Percentiles rank a stretch among this genome's conserved stretches.
These are phyloP conservation scores for Falco rusticolus DNA, from an alignment of 2,797 vertebrate genomes.

Conservation along the genomic window DNA sequence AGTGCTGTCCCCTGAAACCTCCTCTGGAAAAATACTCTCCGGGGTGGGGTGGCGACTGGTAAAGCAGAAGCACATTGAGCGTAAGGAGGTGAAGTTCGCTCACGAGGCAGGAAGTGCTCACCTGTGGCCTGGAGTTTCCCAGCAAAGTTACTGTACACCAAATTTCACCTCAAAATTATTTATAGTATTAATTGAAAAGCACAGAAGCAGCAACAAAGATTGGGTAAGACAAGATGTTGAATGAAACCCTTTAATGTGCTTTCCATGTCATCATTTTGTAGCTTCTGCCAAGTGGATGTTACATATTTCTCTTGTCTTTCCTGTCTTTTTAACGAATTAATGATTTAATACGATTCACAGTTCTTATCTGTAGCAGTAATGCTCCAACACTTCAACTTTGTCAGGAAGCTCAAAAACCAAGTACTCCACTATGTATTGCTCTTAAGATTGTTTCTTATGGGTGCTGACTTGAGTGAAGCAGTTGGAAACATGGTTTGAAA, in stretches of 20 bases:
- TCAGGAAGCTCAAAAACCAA: background rate
- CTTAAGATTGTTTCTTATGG: background rate
- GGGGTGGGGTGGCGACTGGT: background rate
- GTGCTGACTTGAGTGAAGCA: background rate
- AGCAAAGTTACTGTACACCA: too few relatives aligned
- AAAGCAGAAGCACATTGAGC: accelerated
- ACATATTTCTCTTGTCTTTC: background rate
- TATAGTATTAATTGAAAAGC: background rate
- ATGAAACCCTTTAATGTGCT: background rate
- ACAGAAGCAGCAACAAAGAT: background rate
- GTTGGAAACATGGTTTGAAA: background rate
- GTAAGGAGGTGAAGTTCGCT: background rate
- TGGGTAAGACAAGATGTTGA: background rate
- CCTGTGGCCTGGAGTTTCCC: background rate
- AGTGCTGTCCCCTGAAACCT: background rate
- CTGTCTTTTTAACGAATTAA: background rate
- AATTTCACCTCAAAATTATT: background rate
- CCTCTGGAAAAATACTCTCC: background rate
- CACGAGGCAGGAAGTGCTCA: background rate
- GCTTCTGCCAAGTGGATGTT: background rate
- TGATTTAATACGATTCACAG: background rate
- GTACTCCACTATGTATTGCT: background rate
- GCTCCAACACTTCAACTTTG: background rate
- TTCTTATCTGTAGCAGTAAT: background rate
- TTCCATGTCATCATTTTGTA: background rate